Percentiles rank a stretch among this genome's conserved stretches.
These are phyloP conservation scores for Stylophora pistillata DNA, from an alignment of 64 coral and sea anemone genomes.

Conservation along the genomic window DNA sequence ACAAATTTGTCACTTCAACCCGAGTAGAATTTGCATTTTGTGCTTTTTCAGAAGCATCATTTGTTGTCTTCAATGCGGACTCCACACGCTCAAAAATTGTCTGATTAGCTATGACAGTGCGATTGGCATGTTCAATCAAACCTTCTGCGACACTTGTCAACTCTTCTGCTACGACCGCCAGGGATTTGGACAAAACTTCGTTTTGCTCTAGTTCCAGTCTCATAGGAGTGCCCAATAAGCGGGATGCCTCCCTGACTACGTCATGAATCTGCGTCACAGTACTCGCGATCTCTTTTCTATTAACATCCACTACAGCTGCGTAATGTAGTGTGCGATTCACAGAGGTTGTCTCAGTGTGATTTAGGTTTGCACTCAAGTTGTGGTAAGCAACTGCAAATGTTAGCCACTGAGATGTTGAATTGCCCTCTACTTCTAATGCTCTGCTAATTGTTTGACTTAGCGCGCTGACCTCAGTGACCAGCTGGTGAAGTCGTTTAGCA, in stretches of 20 bases:
- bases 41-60: constrained; percentile 33
- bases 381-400: constrained; percentile 1
- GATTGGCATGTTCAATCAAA: constrained; percentile 48
- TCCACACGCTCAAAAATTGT: constrained; percentile 44
- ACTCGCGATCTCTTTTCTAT: constrained; percentile 30
- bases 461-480: constrained; percentile 25
- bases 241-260: constrained; percentile 1
- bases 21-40: background rate
- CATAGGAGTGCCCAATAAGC: constrained; percentile 1
- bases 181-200: background rate
- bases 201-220: constrained; percentile 12
- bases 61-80: constrained; percentile 33
- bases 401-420: constrained; percentile 42
- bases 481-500: constrained; percentile 39
- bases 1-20: constrained; percentile 4
- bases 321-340: constrained; percentile 15
- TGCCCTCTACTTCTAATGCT: constrained; percentile 14
- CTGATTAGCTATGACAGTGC: constrained; percentile 41
- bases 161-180: constrained; percentile 1
- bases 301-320: constrained; percentile 23
- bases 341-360: constrained; percentile 1
- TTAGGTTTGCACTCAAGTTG: constrained; percentile 32
- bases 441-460: constrained; percentile 13
- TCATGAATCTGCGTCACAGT: constrained; percentile 32
- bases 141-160: constrained; percentile 21